Conservation (phyloP, 2,797 vertebrate genomes). For the Oryzias dopingdopingensis region DNA sequence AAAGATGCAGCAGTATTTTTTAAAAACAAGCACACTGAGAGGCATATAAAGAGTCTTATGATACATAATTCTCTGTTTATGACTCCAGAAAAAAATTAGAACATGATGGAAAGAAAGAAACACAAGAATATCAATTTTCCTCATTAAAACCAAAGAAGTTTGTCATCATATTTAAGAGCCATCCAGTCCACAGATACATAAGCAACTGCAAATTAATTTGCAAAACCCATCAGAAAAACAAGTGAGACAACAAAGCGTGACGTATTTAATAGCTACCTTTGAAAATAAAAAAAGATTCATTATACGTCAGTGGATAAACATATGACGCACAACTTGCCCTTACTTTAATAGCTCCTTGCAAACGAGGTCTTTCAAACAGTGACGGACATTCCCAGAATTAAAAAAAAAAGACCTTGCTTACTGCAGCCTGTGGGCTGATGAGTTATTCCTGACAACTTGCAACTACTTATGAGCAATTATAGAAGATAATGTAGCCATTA, state of each 20-base stretch:
- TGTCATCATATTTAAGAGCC: background rate
- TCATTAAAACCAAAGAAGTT: slow-evolving; percentile 3
- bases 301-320: slow-evolving; percentile 1
- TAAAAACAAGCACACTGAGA: slow-evolving; percentile 1
- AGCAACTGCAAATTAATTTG: background rate
- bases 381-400: slow-evolving; percentile 1
- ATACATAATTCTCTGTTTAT: background rate
- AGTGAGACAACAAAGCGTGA: background rate
- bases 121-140: background rate
- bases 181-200: background rate
- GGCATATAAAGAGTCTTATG: background rate
- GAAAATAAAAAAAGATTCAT: background rate
- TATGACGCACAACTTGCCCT: slow-evolving; percentile 26
- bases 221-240: background rate
- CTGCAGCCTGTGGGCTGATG: slow-evolving; percentile 1
- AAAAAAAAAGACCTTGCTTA: background rate
- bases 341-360: background rate
- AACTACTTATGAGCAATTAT: background rate
- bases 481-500: background rate
- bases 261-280: background rate
- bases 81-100: background rate
- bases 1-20: background rate
- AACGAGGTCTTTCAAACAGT: slow-evolving; percentile 6
- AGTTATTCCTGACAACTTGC: background rate
- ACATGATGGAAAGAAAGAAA: too few species aligned